Evolutionary conservation across 2,113 vertebrate species (phyloP).

Genomic region (Origma solitaria): DNA sequence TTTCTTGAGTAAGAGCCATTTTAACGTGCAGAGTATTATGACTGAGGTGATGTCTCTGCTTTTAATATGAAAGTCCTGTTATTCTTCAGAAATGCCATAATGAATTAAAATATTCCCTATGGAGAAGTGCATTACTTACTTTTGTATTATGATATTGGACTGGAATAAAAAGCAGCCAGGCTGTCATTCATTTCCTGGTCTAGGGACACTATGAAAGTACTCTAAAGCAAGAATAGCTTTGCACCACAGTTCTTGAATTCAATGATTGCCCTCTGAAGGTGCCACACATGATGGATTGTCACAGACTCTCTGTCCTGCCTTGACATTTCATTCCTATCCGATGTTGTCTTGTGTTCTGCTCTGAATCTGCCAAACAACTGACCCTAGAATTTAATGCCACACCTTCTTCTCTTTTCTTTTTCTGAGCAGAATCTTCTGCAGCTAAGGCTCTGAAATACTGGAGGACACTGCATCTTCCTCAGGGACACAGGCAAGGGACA

Average conservation of each 20-base stretch:
- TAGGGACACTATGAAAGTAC: neutral
- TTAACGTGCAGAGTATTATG: neutral
- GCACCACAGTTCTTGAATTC: conserved; percentile 28
- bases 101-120: conserved; percentile 10
- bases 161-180: neutral
- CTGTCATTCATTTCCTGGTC: neutral
- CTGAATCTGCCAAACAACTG: conserved; percentile 38
- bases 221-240: conserved; percentile 15
- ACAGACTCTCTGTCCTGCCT: conserved; percentile 34
- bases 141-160: neutral
- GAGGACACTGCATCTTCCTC: conserved; percentile 43
- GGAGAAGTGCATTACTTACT: neutral
- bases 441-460: conserved; percentile 52
- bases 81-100: neutral
- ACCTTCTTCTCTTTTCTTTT: conserved; percentile 22
- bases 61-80: conserved; percentile 13
- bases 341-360: conserved; percentile 29
- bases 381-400: conserved; percentile 36
- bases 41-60: neutral
- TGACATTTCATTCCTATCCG: conserved; percentile 46
- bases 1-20: neutral
- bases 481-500: neutral
- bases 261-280: conserved; percentile 35
- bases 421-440: conserved; percentile 10
- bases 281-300: conserved; percentile 52